Evolutionary conservation across 2,797 vertebrate species (phyloP).

Genomic region (Acanthopagrus latus): DNA sequence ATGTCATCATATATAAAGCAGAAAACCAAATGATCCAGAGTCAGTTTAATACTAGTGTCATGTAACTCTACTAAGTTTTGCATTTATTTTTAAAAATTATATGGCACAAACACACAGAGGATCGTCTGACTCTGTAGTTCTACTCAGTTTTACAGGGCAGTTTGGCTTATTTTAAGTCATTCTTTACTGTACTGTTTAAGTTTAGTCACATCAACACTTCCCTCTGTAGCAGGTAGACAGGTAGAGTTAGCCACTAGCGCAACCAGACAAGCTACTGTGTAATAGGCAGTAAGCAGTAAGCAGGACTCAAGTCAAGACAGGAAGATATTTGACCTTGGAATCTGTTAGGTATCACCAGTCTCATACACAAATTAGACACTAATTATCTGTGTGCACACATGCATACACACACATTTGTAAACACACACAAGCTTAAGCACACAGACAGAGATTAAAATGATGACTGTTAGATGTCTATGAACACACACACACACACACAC

Average conservation of each 20-base stretch:
- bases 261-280: slow-evolving; percentile 4
- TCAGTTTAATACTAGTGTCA: too few species aligned
- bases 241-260: background rate
- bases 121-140: too few species aligned
- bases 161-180: background rate
- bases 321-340: slow-evolving; percentile 76
- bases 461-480: slow-evolving; percentile 20
- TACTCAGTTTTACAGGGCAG: too few species aligned
- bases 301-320: slow-evolving; percentile 39
- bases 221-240: background rate
- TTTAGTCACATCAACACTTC: background rate
- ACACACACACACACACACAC: slow-evolving; percentile 10
- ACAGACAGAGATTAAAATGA: slow-evolving; percentile 36
- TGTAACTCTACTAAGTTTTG: too few species aligned
- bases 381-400: slow-evolving; percentile 57
- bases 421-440: background rate
- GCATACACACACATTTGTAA: slow-evolving; percentile 20
- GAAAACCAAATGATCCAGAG: too few species aligned
- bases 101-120: too few species aligned
- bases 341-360: slow-evolving; percentile 62
- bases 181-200: background rate
- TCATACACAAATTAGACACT: slow-evolving; percentile 60
- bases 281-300: slow-evolving; percentile 42
- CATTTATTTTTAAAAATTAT: too few species aligned
- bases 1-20: too few species aligned